Base-by-base conservation (phyloP, 1,140 invertebrate genomes). In the Heliconius himera region DNA sequence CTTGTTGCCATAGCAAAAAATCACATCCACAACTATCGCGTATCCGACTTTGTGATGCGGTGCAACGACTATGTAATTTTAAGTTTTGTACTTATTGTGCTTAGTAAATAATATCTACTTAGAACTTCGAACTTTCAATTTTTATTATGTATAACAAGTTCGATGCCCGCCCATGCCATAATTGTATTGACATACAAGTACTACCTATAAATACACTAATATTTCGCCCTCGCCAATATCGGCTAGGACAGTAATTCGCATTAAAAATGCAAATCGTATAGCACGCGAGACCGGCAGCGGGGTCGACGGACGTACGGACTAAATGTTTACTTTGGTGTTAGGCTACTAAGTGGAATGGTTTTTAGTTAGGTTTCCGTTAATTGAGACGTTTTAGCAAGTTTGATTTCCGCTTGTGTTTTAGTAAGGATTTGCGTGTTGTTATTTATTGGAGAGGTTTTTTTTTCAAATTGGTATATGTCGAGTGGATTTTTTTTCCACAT, bases 271-370 rank as follows among this genome's bases (percentile, higher is more conserved):
- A 78, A 78, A 78, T 73, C 51, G 33, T 49, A 73, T 78, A 73
- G 18, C 76, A 78, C 71, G 71, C 76, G 70, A 78, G 70, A 75
- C 77, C 81, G 73, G 77, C 75, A 70, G 76, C 83, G 83, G 84
- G 89, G 88, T 90, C 85, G 76, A 78, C 82, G 89, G 80, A 87
- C 89, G 80, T 81, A 84, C 60, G 60, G 88, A 87, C 78, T 88
- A 41, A 66, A 38, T 70, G 36, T 75, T 75, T 49, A 46, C 49
- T 66, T 60, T 54, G 51, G 51, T 56, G 54, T 56, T 56, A 22
- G 20, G 54, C n/a, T 20, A 51, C n/a, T 51, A 51, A 51, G 49
- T 20, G 49, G 6, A 51, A 51, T 51, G 18, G 49, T 51, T 51
- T 51, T 51, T 51, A 51, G 49, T 51, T 20, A 51, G 49, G 18